A percentile compares a stretch with the other conserved stretches of the same genome.
phyloP scores from a whole-genome alignment of 2,113 vertebrate species.

The Sprattus sprattus region DNA sequence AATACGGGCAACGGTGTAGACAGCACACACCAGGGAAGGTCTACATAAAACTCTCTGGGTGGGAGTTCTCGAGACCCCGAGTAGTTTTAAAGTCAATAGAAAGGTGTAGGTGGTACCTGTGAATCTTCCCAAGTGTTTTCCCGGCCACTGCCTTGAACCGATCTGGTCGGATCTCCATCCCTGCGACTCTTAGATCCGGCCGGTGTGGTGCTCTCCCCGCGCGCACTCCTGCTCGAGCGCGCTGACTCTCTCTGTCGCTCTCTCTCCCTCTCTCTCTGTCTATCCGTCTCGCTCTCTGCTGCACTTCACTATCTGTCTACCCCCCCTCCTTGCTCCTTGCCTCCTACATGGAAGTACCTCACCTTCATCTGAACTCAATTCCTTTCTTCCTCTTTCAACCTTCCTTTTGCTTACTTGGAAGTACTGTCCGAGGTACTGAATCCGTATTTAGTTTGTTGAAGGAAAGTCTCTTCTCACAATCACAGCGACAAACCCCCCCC shows the following conservation, averaged over 20 bases:
- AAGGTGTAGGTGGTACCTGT: conserved; percentile 65
- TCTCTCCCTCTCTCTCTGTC: conserved; percentile 38
- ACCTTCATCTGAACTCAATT: background rate
- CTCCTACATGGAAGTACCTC: background rate
- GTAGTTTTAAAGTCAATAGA: conserved; percentile 20
- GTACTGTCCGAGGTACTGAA: conserved; percentile 1
- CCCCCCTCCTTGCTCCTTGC: conserved; percentile 23
- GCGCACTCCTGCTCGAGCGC: conserved; percentile 54
- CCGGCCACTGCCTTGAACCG: conserved; percentile 74
- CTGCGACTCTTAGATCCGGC: conserved; percentile 68
- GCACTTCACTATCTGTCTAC: conserved; percentile 22
- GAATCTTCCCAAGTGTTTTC: conserved; percentile 75
- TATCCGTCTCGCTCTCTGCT: conserved; percentile 29
- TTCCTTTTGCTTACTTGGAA: background rate
- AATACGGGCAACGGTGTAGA: background rate
- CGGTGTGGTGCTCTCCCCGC: conserved; percentile 66
- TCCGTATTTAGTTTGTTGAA: background rate
- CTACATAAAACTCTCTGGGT: background rate
- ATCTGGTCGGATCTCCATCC: conserved; percentile 79
- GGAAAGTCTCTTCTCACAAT: background rate
- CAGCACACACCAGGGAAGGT: background rate
- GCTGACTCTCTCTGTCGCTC: conserved; percentile 29
- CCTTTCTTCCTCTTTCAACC: conserved; percentile 1
- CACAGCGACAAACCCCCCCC: background rate
- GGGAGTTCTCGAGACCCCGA: background rate